Evolutionary conservation across 2,888 invertebrate genomes (phyloP), one percentile per base, ranked within the genome.

Genomic region (Synanthedon vespiformis): DNA sequence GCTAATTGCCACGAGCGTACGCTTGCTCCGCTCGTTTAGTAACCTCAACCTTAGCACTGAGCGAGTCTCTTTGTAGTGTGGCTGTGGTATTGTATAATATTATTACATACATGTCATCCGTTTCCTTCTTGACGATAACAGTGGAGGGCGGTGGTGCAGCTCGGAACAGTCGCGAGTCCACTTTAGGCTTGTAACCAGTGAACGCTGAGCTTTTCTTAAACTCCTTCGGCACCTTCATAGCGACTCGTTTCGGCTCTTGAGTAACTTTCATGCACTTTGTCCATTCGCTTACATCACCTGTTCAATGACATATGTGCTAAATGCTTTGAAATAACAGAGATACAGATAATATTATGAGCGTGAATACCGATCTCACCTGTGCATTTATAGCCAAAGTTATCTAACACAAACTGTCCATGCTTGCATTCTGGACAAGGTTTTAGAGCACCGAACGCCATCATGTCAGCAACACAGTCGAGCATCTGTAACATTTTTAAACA

Each of bases 371-470:
- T 22, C 5, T 22, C 75, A 67, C 97, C 97, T 57, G 90, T 90
- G 74, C 99, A 99, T 57, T 91, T 89, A 72, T 99, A 99, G 4
- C 95, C 94, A 55, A 90, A 87, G 34, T 93, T 92, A 58, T 89
- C 88, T 63, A 92, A 90, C 41, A 89, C 80, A 16, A 93, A 88
- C 67, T 95, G 93, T 0, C 95, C 95, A 1, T 86, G 74, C 51
- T 90, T 89, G 70, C 99, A 99, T 62, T 93, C 92, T 0, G 90
- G 74, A 65, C 99, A 99, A 0, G 90, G 90, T 55, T 89, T 77
- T 3, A 96, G 84, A 2, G 92, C 90, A 40, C 99, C 99, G 83
- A 99, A 99, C 0, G 92, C 90, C 90, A 99, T 92, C 40, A 91
- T 88, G 77, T 99, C 99, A 10, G 94, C 89, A 4, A 97, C 74